Conservation (phyloP, 2,888 invertebrate genomes). For the Panzeria rudis region DNA sequence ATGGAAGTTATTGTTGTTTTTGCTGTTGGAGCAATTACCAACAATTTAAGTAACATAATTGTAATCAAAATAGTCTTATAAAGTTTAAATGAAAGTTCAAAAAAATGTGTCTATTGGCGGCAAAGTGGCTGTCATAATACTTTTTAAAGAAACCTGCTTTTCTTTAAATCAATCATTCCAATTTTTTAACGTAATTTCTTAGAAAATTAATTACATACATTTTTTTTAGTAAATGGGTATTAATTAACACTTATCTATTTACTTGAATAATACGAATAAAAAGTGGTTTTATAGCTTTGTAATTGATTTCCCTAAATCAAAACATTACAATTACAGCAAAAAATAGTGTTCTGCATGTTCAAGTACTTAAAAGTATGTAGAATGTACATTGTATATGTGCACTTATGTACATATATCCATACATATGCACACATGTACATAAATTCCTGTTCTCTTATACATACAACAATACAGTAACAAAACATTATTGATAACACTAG, state of each 20-base stretch:
- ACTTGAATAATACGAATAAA: not conserved
- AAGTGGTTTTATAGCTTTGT: slow-evolving; percentile 2
- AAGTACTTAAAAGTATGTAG: not conserved
- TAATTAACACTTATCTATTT: not conserved
- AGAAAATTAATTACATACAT: not conserved
- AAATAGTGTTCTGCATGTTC: not conserved
- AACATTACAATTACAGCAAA: not conserved
- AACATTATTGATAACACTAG: not conserved
- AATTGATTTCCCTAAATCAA: not conserved
- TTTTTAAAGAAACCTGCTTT: not conserved
- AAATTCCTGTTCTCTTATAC: not conserved
- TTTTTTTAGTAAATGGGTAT: not conserved
- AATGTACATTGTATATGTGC: not conserved
- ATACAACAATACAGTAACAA: not conserved
- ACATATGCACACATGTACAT: not conserved
- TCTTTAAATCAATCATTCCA: not conserved
- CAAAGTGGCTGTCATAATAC: slow-evolving; percentile 37
- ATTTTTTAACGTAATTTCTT: slow-evolving; percentile 6
- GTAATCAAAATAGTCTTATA: slow-evolving; percentile 2
- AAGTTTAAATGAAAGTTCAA: slow-evolving; percentile 28
- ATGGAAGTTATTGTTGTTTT: not conserved
- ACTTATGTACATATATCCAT: not conserved
- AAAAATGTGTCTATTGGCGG: not conserved
- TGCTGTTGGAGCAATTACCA: not conserved
- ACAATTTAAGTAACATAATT: not conserved